phyloP scores from a whole-genome alignment of 1,140 invertebrate species.

The Ceratina japonica region DNA sequence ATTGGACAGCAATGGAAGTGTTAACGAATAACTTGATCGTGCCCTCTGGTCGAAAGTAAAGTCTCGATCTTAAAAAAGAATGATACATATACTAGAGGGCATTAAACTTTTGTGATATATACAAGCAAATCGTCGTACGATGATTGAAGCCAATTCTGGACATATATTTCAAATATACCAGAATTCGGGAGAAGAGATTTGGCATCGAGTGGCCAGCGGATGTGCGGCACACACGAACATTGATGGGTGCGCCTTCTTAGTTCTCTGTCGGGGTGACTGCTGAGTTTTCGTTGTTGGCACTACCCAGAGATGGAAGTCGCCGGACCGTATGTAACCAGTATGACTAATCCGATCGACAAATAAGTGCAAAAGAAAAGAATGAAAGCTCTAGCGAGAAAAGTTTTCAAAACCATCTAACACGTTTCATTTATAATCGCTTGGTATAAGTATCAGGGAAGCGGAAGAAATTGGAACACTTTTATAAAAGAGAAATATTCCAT shows the following conservation, averaged over 20 bases:
- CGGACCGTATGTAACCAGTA: slow-evolving; percentile 74
- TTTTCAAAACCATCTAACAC: slow-evolving; percentile 31
- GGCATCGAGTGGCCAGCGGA: slow-evolving; percentile 64
- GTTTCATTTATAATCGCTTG: slow-evolving; percentile 29
- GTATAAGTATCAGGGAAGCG: slow-evolving; percentile 38
- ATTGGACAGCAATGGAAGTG: slow-evolving; percentile 43
- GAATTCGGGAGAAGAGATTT: slow-evolving; percentile 60
- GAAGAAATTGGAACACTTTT: slow-evolving; percentile 36
- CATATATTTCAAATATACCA: slow-evolving; percentile 50
- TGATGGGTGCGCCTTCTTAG: slow-evolving; percentile 70
- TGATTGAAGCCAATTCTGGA: slow-evolving; percentile 54
- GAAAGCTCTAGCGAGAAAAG: slow-evolving; percentile 33
- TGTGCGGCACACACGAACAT: slow-evolving; percentile 62
- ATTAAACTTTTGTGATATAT: slow-evolving; percentile 48
- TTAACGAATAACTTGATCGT: slow-evolving; percentile 35
- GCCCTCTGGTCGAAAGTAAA: slow-evolving; percentile 27
- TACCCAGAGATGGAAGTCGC: slow-evolving; percentile 71
- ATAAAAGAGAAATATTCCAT: slow-evolving; percentile 22
- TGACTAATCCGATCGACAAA: slow-evolving; percentile 68
- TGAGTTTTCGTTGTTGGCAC: slow-evolving; percentile 70
- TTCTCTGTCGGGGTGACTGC: slow-evolving; percentile 67
- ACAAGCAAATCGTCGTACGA: slow-evolving; percentile 36
- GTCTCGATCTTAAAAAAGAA: slow-evolving; percentile 53
- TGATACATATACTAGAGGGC: slow-evolving; percentile 33
- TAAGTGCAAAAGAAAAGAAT: slow-evolving; percentile 24